Conservation (phyloP, 2,797 vertebrate genomes). For the Chelidonichthys spinosus region DNA sequence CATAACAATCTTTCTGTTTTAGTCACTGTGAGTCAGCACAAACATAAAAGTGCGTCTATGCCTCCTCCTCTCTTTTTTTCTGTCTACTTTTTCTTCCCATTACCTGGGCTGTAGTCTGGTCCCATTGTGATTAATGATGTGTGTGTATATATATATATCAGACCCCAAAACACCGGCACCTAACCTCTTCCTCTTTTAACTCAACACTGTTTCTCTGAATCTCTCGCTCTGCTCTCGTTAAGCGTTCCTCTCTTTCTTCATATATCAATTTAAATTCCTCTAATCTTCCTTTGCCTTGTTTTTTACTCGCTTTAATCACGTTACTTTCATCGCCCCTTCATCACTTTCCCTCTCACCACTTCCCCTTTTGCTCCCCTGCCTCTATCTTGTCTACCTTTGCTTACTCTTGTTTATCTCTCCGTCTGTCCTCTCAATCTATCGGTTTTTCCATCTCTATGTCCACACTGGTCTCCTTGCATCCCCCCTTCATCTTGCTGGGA, state of each 20-base stretch:
- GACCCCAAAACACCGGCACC: conserved; percentile 21
- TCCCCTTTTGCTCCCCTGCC: background rate
- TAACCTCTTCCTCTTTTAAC: conserved; percentile 30
- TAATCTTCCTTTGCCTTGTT: background rate
- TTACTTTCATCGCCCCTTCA: conserved; percentile 18
- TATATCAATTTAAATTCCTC: conserved; percentile 7
- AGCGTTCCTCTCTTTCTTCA: background rate
- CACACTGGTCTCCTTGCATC: conserved; percentile 35
- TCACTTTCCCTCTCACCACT: conserved; percentile 10
- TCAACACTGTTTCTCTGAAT: conserved; percentile 18
- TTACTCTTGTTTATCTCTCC: conserved; percentile 31
- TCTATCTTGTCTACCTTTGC: conserved; percentile 30
- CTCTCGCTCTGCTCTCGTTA: conserved; percentile 16
- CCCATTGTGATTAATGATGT: conserved; percentile 56
- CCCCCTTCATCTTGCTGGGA: conserved; percentile 7
- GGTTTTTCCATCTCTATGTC: conserved; percentile 19
- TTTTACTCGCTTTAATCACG: conserved; percentile 11
- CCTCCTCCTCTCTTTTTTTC: conserved; percentile 18
- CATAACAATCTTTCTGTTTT: conserved; percentile 16
- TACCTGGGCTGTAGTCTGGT: conserved; percentile 44
- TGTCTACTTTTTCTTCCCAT: conserved; percentile 21
- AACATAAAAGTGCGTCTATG: conserved; percentile 13
- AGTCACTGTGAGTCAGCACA: conserved; percentile 54
- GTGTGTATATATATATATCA: conserved; percentile 52
- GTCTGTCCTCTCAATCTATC: conserved; percentile 2